Evolutionary conservation across 2,113 vertebrate genomes (phyloP).

Genomic region (Phrynosoma platyrhinos): DNA sequence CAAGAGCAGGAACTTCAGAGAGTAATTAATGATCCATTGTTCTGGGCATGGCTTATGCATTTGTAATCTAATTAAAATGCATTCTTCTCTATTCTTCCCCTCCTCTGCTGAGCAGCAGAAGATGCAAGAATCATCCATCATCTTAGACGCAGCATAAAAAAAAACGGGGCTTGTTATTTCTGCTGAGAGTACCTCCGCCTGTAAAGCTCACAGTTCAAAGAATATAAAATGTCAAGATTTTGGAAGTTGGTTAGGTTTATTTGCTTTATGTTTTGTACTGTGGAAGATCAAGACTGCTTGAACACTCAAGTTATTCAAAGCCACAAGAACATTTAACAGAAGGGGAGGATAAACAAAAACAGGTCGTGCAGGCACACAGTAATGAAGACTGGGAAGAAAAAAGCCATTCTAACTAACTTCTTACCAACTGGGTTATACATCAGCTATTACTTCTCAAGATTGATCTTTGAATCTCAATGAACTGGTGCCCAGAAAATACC

Average conservation of each 20-base stretch:
- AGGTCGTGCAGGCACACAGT: neutral
- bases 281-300: neutral
- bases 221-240: neutral
- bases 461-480: conserved; percentile 3
- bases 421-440: neutral
- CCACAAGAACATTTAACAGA: neutral
- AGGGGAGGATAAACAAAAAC: neutral
- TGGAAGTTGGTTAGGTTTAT: neutral
- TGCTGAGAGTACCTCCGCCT: neutral
- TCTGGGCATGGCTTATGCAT: neutral
- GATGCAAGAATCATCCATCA: neutral
- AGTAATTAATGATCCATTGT: neutral
- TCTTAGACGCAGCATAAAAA: neutral
- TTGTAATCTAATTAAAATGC: neutral
- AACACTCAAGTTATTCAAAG: neutral
- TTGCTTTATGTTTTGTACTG: too few species aligned
- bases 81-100: neutral
- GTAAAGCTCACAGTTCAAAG: neutral
- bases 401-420: neutral
- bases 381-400: neutral
- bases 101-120: neutral
- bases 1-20: neutral
- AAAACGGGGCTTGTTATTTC: neutral
- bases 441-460: neutral
- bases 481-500: conserved; percentile 17